Evolutionary conservation across 2,797 vertebrate genomes (phyloP).

Genomic region (Heliangelus exortis): DNA sequence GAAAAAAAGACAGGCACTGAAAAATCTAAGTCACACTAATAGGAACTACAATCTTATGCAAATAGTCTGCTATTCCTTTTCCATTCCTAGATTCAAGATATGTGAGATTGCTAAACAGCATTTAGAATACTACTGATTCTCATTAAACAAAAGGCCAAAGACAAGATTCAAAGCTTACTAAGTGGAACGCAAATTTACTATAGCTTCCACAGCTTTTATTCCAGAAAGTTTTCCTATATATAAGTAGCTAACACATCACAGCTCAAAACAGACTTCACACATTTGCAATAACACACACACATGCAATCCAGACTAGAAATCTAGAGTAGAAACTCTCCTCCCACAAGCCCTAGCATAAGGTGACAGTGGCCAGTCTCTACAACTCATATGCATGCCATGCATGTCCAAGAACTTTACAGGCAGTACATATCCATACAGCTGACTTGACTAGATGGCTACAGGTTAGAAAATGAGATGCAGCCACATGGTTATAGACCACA

Average conservation of each 20-base stretch:
- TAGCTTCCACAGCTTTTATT: background rate
- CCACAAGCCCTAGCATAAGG: background rate
- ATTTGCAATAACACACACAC: background rate
- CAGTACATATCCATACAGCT: background rate
- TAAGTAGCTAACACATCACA: background rate
- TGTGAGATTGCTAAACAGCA: background rate
- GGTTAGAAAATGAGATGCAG: background rate
- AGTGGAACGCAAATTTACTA: background rate
- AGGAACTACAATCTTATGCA: background rate
- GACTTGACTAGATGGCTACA: background rate
- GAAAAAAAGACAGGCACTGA: background rate
- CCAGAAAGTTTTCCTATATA: background rate
- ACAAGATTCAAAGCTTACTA: background rate
- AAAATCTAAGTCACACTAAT: background rate
- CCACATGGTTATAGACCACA: background rate
- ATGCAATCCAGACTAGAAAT: background rate
- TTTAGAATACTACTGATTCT: background rate
- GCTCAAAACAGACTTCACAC: background rate
- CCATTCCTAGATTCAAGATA: background rate
- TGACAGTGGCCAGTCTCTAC: background rate
- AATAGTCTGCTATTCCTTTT: background rate
- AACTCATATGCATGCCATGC: fast-evolving
- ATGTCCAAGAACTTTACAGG: too few species aligned
- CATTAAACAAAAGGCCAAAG: background rate
- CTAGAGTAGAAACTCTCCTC: background rate